Evolutionary conservation across 1,140 invertebrate genomes (phyloP).

Genomic region (Zaprionus inermis): DNA sequence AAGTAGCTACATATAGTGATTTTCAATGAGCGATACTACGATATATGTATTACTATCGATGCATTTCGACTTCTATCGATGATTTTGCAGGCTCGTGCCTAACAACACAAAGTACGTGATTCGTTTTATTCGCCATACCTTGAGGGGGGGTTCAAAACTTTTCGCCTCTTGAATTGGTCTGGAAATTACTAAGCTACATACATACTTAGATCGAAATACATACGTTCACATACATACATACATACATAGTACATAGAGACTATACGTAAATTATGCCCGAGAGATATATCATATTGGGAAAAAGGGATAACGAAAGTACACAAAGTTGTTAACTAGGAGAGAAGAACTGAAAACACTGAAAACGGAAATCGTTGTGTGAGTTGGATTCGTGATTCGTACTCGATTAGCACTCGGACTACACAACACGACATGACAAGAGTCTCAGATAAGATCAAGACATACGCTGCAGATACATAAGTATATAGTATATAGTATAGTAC

Average conservation of each 20-base stretch:
- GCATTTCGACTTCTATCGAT: not conserved
- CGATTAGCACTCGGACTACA: conserved; percentile 34
- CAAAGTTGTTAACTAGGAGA: not conserved
- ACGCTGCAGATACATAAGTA: conserved; percentile 48
- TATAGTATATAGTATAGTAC: conserved; percentile 18
- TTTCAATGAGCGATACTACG: not conserved
- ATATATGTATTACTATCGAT: not conserved
- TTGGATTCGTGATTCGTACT: conserved; percentile 17
- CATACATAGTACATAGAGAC: conserved; percentile 17
- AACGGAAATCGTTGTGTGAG: conserved; percentile 26
- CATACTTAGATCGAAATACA: conserved; percentile 25
- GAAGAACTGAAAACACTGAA: not conserved
- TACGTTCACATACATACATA: conserved; percentile 23
- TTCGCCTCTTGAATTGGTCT: conserved; percentile 9
- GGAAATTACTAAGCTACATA: conserved; percentile 30
- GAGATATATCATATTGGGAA: not conserved
- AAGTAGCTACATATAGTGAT: not conserved
- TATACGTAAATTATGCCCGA: conserved; percentile 20
- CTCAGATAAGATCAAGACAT: conserved; percentile 55
- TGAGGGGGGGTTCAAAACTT: not conserved
- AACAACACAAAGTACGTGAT: conserved; percentile 2
- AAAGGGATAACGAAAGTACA: not conserved
- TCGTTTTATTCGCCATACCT: conserved; percentile 6
- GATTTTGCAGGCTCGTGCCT: conserved; percentile 4
- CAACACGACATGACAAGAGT: conserved; percentile 38